phyloP scores from a whole-genome alignment of 2,797 vertebrate species.

The Sebastes taczanowskii region DNA sequence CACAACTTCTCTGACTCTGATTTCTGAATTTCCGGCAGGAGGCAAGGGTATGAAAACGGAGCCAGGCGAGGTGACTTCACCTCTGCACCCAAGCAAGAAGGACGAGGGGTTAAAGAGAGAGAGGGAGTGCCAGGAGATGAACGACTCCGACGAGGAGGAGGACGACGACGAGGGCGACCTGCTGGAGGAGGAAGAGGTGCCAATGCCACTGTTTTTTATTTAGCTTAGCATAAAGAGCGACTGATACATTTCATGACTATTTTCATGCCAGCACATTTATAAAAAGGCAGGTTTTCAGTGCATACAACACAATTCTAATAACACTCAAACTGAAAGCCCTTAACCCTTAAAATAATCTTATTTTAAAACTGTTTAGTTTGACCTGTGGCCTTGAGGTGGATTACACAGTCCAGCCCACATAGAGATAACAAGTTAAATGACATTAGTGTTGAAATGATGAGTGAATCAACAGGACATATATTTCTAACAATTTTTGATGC shows the following conservation, averaged over 20 bases:
- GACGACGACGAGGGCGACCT: constrained; percentile 84
- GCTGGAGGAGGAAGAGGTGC: constrained; percentile 75
- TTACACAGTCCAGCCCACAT: no score
- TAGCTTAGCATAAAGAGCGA: background rate
- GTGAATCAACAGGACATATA: background rate
- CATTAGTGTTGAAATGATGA: background rate
- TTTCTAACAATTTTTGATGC: background rate
- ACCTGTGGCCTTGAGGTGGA: no score
- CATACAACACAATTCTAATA: background rate
- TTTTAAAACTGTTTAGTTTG: background rate
- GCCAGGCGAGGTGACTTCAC: constrained; percentile 83
- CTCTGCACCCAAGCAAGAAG: constrained; percentile 83
- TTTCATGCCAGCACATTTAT: background rate
- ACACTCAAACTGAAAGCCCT: no score
- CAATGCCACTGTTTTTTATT: background rate
- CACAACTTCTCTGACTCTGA: background rate
- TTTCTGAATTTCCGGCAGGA: constrained; percentile 56
- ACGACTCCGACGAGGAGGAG: constrained; percentile 89
- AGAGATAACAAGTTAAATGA: background rate
- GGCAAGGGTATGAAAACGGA: constrained; percentile 86
- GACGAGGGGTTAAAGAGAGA: constrained; percentile 85
- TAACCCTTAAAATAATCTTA: background rate
- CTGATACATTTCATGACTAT: background rate
- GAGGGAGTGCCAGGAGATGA: constrained; percentile 85
- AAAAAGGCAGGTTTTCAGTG: background rate